A percentile compares a stretch with the other conserved stretches of the same genome.
Conservation (phyloP, 2,888 invertebrate species). For the Tetramorium bicarinatum region DNA sequence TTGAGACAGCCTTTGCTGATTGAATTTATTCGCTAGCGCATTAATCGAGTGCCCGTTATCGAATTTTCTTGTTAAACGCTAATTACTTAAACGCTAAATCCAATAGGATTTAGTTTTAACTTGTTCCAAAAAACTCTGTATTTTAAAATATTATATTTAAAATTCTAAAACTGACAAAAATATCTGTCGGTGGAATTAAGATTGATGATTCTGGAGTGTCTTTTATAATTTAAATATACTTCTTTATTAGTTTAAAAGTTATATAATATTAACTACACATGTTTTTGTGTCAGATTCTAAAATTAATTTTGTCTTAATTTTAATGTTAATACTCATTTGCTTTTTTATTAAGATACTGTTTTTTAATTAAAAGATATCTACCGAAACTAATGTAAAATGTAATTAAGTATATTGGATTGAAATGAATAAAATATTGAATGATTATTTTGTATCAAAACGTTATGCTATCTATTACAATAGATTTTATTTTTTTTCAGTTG, state of each 20-base stretch:
- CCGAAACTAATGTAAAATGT: neutral
- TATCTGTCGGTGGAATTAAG: neutral
- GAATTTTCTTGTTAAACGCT: conserved; percentile 33
- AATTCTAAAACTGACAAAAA: neutral
- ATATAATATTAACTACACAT: neutral
- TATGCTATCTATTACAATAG: neutral
- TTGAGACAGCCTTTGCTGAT: conserved; percentile 20
- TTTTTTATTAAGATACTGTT: neutral
- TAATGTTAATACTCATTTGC: neutral
- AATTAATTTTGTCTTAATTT: neutral
- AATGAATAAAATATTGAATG: neutral
- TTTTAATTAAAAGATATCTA: conserved; percentile 7
- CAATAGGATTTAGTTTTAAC: neutral
- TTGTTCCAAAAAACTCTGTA: neutral
- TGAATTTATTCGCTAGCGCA: conserved; percentile 15
- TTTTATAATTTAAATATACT: neutral
- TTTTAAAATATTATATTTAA: neutral
- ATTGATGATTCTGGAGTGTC: neutral
- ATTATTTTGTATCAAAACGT: conserved; percentile 4
- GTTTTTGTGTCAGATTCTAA: neutral
- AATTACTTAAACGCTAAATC: conserved; percentile 7
- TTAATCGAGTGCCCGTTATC: conserved; percentile 23
- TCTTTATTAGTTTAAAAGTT: neutral
- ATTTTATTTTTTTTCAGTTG: neutral
- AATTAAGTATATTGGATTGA: neutral